These are phyloP conservation scores for Papilio xuthus DNA, from an alignment of 1,140 invertebrate species.

Conservation along the genomic window DNA sequence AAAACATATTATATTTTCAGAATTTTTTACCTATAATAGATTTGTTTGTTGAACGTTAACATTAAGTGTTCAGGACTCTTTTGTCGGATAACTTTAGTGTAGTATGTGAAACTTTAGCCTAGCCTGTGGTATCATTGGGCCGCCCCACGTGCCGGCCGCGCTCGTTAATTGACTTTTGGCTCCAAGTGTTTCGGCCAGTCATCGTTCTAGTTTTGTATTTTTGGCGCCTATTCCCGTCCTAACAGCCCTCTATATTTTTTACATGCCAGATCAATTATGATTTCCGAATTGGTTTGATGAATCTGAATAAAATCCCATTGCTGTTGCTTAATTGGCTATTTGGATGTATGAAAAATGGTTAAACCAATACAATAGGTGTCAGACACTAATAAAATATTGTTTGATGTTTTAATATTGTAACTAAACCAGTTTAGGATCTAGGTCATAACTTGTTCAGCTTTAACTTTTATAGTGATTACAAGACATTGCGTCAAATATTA, in stretches of 20 bases:
- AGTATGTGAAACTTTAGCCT: conserved; percentile 6
- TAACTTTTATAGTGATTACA: too few relatives aligned
- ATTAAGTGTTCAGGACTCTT: not conserved
- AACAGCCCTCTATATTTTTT: conserved; percentile 79
- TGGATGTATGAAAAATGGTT: conserved; percentile 74
- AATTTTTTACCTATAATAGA: too few relatives aligned
- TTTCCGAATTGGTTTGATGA: conserved; percentile 80
- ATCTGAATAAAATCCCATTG: conserved; percentile 79
- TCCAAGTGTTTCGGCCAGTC: conserved; percentile 76
- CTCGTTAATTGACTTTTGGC: conserved; percentile 76
- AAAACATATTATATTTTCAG: too few relatives aligned
- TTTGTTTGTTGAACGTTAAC: too few relatives aligned
- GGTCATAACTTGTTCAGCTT: too few relatives aligned
- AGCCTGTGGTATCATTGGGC: conserved; percentile 34
- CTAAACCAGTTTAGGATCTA: not conserved
- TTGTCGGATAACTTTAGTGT: too few relatives aligned
- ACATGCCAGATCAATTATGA: conserved; percentile 80
- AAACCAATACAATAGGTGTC: conserved; percentile 63
- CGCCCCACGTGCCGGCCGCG: conserved; percentile 65
- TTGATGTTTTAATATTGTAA: conserved; percentile 33
- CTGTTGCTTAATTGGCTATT: conserved; percentile 77
- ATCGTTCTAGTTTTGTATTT: conserved; percentile 79
- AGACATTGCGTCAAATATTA: too few relatives aligned
- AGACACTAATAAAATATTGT: conserved; percentile 51
- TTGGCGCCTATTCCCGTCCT: conserved; percentile 77